These are phyloP conservation scores for Catharus minimus DNA, from an alignment of 2,113 vertebrate genomes.

Conservation along the genomic window DNA sequence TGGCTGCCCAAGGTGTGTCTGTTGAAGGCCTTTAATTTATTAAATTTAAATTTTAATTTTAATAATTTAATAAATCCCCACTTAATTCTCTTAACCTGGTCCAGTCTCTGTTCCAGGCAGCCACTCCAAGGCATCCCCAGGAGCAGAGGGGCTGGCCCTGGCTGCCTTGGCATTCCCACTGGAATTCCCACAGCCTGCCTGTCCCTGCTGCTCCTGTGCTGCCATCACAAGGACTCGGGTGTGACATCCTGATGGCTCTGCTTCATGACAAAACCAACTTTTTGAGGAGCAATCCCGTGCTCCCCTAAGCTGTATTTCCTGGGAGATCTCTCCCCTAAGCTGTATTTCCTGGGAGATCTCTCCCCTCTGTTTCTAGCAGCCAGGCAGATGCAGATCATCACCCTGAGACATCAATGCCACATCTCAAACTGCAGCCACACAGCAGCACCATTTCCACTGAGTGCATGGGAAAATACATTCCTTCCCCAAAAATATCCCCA, in stretches of 20 bases:
- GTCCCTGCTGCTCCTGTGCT: not conserved
- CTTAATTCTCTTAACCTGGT: not conserved
- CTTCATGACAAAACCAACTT: not conserved
- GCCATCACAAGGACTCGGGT: not conserved
- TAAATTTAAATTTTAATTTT: too few species aligned
- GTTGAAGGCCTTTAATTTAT: too few species aligned
- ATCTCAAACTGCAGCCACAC: too few species aligned
- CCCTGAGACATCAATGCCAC: accelerated
- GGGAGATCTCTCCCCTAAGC: not conserved
- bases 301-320: not conserved
- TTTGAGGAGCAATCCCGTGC: not conserved
- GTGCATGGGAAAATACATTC: not conserved
- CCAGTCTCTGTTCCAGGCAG: not conserved
- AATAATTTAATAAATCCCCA: not conserved
- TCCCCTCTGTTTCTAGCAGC: too few species aligned
- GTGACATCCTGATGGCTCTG: not conserved
- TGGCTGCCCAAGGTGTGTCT: not conserved
- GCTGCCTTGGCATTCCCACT: not conserved
- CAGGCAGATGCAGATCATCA: not conserved
- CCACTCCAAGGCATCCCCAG: not conserved
- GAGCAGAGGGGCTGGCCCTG: not conserved
- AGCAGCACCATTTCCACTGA: not conserved
- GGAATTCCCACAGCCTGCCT: not conserved
- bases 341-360: not conserved
- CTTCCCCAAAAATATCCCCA: not conserved